Conservation (phyloP, 2,888 invertebrate species). For the Perizoma affinitatum region DNA sequence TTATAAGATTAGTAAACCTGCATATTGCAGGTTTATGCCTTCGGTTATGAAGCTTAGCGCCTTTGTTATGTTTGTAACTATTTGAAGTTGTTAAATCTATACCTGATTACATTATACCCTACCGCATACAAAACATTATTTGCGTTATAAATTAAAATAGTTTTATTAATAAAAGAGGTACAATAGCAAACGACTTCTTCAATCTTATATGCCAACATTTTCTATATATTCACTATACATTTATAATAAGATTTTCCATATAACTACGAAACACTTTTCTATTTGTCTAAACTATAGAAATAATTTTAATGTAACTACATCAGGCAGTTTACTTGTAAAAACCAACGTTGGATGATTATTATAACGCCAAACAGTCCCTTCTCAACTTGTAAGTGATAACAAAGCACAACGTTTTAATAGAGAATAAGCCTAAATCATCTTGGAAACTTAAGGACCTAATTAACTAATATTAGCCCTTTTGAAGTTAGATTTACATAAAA, state of each 20-base stretch:
- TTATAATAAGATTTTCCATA: constrained; percentile 37
- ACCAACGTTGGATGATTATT: constrained; percentile 29
- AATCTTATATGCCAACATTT: constrained; percentile 35
- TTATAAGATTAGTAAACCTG: constrained; percentile 59
- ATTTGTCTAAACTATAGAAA: constrained; percentile 33
- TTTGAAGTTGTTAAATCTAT: constrained; percentile 44
- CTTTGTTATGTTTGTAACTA: constrained; percentile 47
- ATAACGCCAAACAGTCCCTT: constrained; percentile 28
- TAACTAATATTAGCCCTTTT: constrained; percentile 44
- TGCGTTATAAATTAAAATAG: constrained; percentile 11
- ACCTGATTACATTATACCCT: constrained; percentile 38
- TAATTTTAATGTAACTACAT: constrained; percentile 26
- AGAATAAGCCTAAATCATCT: constrained; percentile 38
- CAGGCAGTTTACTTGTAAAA: constrained; percentile 28
- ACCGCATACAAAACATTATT: constrained; percentile 9
- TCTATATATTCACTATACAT: constrained; percentile 33
- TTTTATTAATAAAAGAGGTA: constrained; percentile 17
- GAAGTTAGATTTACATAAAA: constrained; percentile 37
- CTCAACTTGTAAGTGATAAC: constrained; percentile 36
- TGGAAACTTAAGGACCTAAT: constrained; percentile 43
- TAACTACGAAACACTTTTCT: constrained; percentile 27
- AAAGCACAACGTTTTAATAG: constrained; percentile 38
- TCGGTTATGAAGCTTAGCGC: constrained; percentile 54
- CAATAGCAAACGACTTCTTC: constrained; percentile 27
- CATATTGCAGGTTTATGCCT: constrained; percentile 74